A percentile compares a stretch with the other conserved stretches of the same genome.
Conservation (phyloP, 2,888 invertebrate genomes). For the Sminthurinus aureus region DNA sequence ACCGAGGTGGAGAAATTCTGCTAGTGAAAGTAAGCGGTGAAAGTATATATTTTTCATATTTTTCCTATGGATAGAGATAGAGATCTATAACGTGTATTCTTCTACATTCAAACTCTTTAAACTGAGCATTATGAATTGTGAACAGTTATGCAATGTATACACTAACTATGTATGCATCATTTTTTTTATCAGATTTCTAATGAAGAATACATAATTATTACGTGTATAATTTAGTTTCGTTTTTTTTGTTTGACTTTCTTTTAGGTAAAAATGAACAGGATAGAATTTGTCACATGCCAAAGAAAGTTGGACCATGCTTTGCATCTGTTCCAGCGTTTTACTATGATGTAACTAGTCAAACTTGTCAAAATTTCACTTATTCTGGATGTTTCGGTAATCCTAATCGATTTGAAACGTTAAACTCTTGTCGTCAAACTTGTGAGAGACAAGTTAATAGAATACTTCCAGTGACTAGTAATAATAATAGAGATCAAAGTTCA, state of each 20-base stretch:
- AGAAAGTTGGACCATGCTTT: slow-evolving; percentile 51
- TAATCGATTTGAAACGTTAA: slow-evolving; percentile 53
- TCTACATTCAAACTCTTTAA: no score
- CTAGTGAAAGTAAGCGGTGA: background rate
- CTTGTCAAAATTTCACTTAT: slow-evolving; percentile 54
- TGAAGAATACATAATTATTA: background rate
- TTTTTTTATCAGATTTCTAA: background rate
- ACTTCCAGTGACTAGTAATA: background rate
- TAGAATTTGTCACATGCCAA: slow-evolving; percentile 50
- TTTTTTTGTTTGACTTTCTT: background rate
- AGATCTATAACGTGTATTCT: no score
- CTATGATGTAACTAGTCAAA: slow-evolving; percentile 48
- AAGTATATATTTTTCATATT: no score
- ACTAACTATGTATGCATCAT: background rate
- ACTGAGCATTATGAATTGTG: no score
- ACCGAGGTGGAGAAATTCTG: background rate
- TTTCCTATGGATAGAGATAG: no score
- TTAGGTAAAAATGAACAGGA: background rate
- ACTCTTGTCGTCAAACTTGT: slow-evolving; percentile 53
- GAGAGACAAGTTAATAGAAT: background rate
- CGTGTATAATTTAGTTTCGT: background rate
- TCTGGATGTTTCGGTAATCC: slow-evolving; percentile 59
- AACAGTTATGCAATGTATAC: no score
- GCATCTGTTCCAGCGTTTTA: slow-evolving; percentile 49
- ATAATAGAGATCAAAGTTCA: background rate